Conservation (phyloP, 2,797 vertebrate genomes). For the Nannoperca australis region DNA sequence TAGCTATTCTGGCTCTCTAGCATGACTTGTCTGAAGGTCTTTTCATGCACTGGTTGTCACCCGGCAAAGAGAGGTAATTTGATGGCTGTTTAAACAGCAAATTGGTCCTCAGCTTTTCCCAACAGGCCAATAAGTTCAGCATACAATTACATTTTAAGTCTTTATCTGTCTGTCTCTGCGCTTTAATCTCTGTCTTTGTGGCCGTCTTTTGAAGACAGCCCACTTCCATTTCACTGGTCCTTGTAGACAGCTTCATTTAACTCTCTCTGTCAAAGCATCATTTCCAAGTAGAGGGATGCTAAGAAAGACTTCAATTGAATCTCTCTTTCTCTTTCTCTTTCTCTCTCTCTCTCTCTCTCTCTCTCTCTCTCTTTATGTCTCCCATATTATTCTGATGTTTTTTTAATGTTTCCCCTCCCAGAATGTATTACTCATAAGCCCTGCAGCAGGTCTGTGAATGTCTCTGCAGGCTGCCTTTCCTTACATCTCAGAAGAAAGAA, state of each 20-base stretch:
- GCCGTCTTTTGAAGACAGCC: conserved; percentile 59
- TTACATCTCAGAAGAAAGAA: conserved; percentile 45
- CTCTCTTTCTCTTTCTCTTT: conserved; percentile 8
- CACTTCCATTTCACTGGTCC: conserved; percentile 62
- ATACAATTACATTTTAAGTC: conserved; percentile 77
- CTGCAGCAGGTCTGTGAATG: conserved; percentile 58
- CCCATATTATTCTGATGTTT: conserved; percentile 74
- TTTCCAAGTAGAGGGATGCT: conserved; percentile 45
- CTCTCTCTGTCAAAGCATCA: conserved; percentile 47
- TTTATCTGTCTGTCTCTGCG: conserved; percentile 61
- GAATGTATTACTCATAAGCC: conserved; percentile 67
- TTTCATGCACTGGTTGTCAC: conserved; percentile 72
- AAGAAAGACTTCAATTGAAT: conserved; percentile 37
- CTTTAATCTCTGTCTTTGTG: conserved; percentile 63
- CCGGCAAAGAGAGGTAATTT: conserved; percentile 75
- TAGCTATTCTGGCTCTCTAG: conserved; percentile 56
- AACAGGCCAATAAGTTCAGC: conserved; percentile 70
- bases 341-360: conserved; percentile 2
- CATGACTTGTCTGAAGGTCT: conserved; percentile 71
- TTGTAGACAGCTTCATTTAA: conserved; percentile 63
- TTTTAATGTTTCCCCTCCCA: conserved; percentile 75
- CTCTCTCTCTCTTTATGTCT: conserved; percentile 18
- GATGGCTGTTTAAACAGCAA: conserved; percentile 82
- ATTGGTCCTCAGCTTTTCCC: conserved; percentile 74
- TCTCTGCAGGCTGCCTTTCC: conserved; percentile 51